A percentile compares a stretch with the other conserved stretches of the same genome.
These are phyloP conservation scores for Lutraria rhynchaena DNA, from an alignment of 1,140 invertebrate genomes.

Conservation along the genomic window DNA sequence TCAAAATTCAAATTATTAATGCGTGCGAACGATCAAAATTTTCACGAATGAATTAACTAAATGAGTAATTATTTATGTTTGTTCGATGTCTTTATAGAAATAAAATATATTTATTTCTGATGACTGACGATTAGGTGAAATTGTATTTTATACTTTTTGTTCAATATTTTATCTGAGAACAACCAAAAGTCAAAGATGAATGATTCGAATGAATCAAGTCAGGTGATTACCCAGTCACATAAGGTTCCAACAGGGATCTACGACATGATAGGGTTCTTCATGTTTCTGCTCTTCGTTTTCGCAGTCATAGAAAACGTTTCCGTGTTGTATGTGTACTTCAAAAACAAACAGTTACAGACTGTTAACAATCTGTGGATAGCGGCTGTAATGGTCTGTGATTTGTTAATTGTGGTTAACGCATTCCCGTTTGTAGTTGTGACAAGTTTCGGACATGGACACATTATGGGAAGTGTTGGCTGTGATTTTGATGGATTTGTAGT, in stretches of 20 bases:
- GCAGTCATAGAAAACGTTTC: slow-evolving; percentile 22
- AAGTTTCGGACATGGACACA: not conserved
- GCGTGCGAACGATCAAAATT: no score
- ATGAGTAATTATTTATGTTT: no score
- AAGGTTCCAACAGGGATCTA: not conserved
- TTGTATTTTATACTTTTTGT: no score
- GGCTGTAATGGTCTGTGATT: slow-evolving; percentile 25
- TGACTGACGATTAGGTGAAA: no score
- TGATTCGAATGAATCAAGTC: no score
- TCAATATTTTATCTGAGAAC: no score
- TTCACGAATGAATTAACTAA: no score
- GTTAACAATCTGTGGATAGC: slow-evolving; percentile 13
- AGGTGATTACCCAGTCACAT: no score
- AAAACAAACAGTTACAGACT: slow-evolving; percentile 5
- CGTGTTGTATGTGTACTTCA: not conserved
- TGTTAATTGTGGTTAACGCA: not conserved
- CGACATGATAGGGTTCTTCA: not conserved
- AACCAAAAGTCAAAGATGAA: no score
- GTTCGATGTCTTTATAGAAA: no score
- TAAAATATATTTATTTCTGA: no score
- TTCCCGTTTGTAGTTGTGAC: not conserved
- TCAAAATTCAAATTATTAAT: no score
- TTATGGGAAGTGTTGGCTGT: not conserved
- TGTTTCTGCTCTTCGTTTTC: not conserved
- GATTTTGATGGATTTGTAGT: not conserved